Conservation (phyloP, 2,888 invertebrate species). For the Trachelus tabidus region DNA sequence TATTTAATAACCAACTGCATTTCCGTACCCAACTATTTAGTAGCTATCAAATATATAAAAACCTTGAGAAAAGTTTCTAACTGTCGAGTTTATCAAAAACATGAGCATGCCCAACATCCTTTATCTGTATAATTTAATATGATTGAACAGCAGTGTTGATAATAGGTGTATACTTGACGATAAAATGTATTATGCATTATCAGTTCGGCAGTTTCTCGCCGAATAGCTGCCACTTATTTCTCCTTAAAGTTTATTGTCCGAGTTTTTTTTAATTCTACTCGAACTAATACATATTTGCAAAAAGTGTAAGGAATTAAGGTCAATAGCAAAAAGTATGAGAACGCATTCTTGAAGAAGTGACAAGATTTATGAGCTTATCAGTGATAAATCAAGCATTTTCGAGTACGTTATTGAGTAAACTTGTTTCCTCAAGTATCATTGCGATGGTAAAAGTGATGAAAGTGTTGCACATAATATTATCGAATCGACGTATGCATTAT, state of each 20-base stretch:
- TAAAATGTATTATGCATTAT: constrained; percentile 5
- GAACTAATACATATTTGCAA: not conserved
- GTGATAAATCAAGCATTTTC: not conserved
- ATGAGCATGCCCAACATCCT: not conserved
- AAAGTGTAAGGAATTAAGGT: not conserved
- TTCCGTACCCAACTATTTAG: too few relatives aligned
- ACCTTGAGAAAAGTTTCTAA: not conserved
- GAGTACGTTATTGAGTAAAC: not conserved
- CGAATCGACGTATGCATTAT: not conserved
- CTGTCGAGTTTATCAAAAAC: not conserved
- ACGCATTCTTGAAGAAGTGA: not conserved
- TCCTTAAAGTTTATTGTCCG: not conserved
- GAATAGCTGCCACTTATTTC: not conserved
- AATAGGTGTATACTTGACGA: not conserved
- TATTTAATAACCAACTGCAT: not conserved
- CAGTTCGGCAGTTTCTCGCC: not conserved
- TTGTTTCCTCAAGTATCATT: not conserved
- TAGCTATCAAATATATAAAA: too few relatives aligned
- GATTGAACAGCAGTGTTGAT: not conserved
- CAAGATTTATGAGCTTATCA: not conserved
- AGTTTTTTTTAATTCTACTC: not conserved
- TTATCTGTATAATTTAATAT: not conserved
- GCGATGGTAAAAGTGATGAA: not conserved
- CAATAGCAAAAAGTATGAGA: not conserved
- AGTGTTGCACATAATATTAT: not conserved